Evolutionary conservation across 1,140 invertebrate species (phyloP), one percentile per base, ranked within the genome.

Genomic region (Drosophila neocordata): DNA sequence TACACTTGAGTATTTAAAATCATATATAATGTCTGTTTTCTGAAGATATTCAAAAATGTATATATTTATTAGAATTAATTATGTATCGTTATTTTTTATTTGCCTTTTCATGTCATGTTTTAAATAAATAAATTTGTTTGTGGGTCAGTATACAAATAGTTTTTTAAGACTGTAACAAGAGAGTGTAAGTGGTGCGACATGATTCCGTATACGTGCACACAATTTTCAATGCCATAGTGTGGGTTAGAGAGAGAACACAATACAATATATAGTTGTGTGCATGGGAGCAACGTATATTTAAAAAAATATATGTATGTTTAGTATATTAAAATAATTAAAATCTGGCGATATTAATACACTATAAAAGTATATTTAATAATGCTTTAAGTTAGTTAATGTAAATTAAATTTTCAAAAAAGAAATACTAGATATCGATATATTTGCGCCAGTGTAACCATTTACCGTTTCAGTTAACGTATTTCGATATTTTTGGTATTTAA

Each of bases 231-330:
- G 61, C 20, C 12, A 35, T 15, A 6, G 35, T 38, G 48, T 73
- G 75, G 27, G 75, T 57, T 12, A 59, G 66, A 80, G 57, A 13
- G 78, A 80, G 73, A 34, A 22, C 61, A 71, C 69, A 48, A 55
- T 76, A 73, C 4, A 4, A 4, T 44, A 34, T 37, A 35, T 9
- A 15, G 37, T 51, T 53, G 8, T 11, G 4, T 55, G 24, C 15
- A 27, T 34, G 27, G 15, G 8, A 5, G 24, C 1, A 31, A 2
- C 22, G 22, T 24, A 24, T 24, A 4, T 2, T 24, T 4, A 24
- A 4, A 24, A 2, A 24, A 24, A 24, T 24, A 24, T 24, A 4
- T 24, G 22, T n/a, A n/a, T n/a, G n/a, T n/a, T n/a, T n/a, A n/a
- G 4, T 24, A 4, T 31, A 31, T 31, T 31, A 31, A 31, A 4